Conservation (phyloP, 2,797 vertebrate genomes). For the Anolis apletophallus region DNA sequence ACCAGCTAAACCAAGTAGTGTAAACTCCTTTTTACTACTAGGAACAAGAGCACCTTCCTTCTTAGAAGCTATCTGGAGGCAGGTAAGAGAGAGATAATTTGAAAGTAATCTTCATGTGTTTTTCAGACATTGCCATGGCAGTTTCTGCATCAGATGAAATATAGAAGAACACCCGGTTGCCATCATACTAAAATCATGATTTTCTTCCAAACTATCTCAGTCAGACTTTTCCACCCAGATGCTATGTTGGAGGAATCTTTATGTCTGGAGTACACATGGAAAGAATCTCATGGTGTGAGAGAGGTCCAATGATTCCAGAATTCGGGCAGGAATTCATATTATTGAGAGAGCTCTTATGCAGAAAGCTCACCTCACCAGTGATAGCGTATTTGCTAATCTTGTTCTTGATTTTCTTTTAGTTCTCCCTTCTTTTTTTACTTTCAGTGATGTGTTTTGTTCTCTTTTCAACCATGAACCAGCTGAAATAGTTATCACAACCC, state of each 20-base stretch:
- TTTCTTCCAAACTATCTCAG: neutral
- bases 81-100: neutral
- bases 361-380: neutral
- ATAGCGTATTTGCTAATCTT: neutral
- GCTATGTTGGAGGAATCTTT: neutral
- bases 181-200: no score
- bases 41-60: neutral
- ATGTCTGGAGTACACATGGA: neutral
- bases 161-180: neutral
- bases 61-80: no score
- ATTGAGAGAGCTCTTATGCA: neutral
- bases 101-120: neutral
- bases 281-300: neutral
- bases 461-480: neutral
- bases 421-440: neutral
- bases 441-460: neutral
- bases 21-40: no score
- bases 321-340: neutral
- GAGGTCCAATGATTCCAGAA: neutral
- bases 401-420: no score
- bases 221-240: neutral
- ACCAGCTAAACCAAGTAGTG: neutral
- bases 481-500: neutral
- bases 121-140: neutral
- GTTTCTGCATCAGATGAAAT: neutral